Evolutionary conservation across 2,797 vertebrate species (phyloP), one percentile per base, ranked within the genome.

Genomic region (Buceros bicornis): DNA sequence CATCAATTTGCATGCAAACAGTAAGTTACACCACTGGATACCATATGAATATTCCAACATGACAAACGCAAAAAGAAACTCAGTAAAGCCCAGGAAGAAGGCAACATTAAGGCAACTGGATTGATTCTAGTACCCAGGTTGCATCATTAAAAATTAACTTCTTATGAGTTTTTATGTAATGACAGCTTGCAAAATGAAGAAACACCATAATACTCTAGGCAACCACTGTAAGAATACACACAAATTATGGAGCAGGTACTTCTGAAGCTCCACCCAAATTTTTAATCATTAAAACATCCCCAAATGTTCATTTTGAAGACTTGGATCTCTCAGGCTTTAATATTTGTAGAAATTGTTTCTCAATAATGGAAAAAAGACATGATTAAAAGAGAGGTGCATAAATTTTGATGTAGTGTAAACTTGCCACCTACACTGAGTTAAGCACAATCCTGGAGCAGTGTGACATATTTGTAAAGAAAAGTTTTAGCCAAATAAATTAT

Each of bases 221-320:
- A 81, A n/a, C 21, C 25, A 24, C 24, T 79, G 4, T 21, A 61
- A 65, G 57, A 84, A 92, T n/a, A 6, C 37, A 71, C 24, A 61
- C n/a, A 65, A 54, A 62, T 7, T 53, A 54, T 37, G 88, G 4
- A 79, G 25, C 1, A 1, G 8, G 7, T 47, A 19, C 5, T 0
- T 28, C 54, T 74, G 20, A 80, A 91, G 22, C 29, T 71, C 37
- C 28, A 67, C 8, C 4, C 40, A 64, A 48, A 13, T 35, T 85
- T 60, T 19, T 43, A 22, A 25, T 61, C 53, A n/a, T 10, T 40
- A 74, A 64, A 31, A 71, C 4, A 51, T 54, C 8, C 1, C 15
- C 12, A 70, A 33, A 24, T 19, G 2, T n/a, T 62, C 6, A 42
- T n/a, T 78, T 40, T 77, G 28, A 89, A 62, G 12, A 48, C 47